Conservation (phyloP, 2,797 vertebrate genomes). For the Cuculus canorus region DNA sequence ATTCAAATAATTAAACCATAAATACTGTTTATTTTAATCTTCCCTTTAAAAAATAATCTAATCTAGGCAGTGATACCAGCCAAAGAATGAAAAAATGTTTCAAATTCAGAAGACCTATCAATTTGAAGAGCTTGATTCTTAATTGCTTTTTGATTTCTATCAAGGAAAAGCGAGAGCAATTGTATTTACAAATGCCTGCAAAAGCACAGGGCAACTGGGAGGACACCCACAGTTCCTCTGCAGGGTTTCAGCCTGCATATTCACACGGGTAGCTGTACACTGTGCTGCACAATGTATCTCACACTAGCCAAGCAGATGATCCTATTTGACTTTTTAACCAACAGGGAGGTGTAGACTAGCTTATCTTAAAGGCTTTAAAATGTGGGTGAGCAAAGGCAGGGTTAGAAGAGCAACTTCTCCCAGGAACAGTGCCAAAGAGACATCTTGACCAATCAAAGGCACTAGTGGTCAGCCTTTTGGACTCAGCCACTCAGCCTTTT, state of each 20-base stretch:
- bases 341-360: not conserved
- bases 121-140: slow-evolving; percentile 44
- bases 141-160: slow-evolving; percentile 58
- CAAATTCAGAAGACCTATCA: slow-evolving; percentile 35
- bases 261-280: not conserved
- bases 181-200: not conserved
- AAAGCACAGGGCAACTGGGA: not conserved
- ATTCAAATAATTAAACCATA: slow-evolving; percentile 70
- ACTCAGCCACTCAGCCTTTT: not conserved
- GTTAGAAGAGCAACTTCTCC: not conserved
- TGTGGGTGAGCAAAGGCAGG: not conserved
- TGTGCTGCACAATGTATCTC: not conserved
- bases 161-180: slow-evolving; percentile 24
- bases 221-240: not conserved
- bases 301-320: not conserved
- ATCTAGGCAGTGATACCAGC: slow-evolving; percentile 37
- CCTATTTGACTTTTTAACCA: slow-evolving; percentile 20
- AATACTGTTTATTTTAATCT: slow-evolving; percentile 63
- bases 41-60: slow-evolving; percentile 52
- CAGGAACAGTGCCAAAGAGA: not conserved
- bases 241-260: not conserved
- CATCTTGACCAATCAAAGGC: not conserved
- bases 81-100: slow-evolving; percentile 55
- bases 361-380: not conserved
- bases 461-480: not conserved